A percentile compares a stretch with the other conserved stretches of the same genome.
Conservation (phyloP, 1,140 invertebrate genomes). For the Ceratoteleas bidentatus region DNA sequence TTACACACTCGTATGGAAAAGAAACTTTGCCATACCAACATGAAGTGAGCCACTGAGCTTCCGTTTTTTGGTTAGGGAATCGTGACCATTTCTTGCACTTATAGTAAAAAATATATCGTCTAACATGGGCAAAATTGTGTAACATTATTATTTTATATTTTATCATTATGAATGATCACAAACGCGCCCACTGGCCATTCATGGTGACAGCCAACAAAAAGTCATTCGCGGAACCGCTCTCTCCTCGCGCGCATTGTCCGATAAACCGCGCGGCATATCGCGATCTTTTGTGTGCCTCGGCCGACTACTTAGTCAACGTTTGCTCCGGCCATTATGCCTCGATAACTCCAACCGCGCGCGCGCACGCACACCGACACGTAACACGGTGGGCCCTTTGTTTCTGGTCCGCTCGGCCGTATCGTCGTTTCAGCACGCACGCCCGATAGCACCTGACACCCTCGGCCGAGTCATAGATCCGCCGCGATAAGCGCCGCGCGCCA, state of each 20-base stretch:
- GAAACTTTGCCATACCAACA: too few species aligned
- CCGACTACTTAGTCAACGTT: slow-evolving; percentile 50
- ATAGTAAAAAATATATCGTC: too few species aligned
- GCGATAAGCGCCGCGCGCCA: slow-evolving; percentile 76
- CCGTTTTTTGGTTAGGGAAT: too few species aligned
- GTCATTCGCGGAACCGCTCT: not conserved
- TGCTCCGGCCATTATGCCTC: slow-evolving; percentile 40
- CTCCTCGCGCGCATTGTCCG: slow-evolving; percentile 13
- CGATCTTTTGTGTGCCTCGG: slow-evolving; percentile 34
- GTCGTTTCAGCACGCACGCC: slow-evolving; percentile 61
- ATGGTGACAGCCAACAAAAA: not conserved
- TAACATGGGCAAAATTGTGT: too few species aligned
- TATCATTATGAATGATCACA: too few species aligned
- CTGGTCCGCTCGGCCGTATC: slow-evolving; percentile 61
- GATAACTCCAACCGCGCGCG: slow-evolving; percentile 45
- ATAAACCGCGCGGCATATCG: slow-evolving; percentile 30
- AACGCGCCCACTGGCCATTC: too few species aligned
- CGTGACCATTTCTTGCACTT: too few species aligned
- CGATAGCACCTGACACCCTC: slow-evolving; percentile 72
- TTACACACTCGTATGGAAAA: too few species aligned
- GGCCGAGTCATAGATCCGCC: slow-evolving; percentile 68
- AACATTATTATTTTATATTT: too few species aligned
- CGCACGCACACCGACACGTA: slow-evolving; percentile 27
- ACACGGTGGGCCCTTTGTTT: slow-evolving; percentile 66
- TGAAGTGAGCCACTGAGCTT: too few species aligned